Evolutionary conservation across 2,113 vertebrate species (phyloP).

Genomic region (Hydrolagus affinis): DNA sequence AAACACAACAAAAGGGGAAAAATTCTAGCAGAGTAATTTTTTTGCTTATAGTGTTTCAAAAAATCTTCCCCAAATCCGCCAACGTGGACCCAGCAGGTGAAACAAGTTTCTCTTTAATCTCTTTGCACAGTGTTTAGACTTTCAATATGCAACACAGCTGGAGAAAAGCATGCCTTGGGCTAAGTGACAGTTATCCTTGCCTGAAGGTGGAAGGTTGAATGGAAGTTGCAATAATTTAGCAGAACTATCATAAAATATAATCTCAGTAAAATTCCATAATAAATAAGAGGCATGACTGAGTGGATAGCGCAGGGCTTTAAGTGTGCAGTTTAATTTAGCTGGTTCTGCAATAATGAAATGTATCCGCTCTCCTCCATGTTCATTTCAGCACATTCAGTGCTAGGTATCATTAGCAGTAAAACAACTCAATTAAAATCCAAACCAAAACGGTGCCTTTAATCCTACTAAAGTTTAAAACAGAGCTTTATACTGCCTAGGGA

Average conservation of each 20-base stretch:
- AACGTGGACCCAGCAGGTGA: background rate
- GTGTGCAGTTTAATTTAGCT: no score
- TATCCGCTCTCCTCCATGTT: no score
- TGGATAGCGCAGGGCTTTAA: background rate
- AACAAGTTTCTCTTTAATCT: background rate
- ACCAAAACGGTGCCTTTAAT: slow-evolving; percentile 6
- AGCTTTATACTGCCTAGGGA: background rate
- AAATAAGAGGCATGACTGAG: background rate
- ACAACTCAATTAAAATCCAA: slow-evolving; percentile 18
- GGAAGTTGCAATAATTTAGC: background rate
- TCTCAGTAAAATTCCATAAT: background rate
- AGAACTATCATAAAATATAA: slow-evolving; percentile 9
- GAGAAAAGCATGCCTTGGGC: background rate
- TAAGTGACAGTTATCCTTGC: background rate
- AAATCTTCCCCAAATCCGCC: background rate
- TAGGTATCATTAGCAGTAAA: background rate
- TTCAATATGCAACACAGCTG: background rate
- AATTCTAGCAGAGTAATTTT: background rate
- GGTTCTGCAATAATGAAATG: no score
- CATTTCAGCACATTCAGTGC: background rate
- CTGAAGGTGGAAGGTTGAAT: background rate
- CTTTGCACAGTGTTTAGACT: background rate
- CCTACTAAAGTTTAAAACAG: background rate
- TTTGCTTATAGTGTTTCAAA: background rate
- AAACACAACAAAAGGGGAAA: background rate